Evolutionary conservation across 2,113 vertebrate species (phyloP).

Genomic region (Syngnathoides biaculeatus): DNA sequence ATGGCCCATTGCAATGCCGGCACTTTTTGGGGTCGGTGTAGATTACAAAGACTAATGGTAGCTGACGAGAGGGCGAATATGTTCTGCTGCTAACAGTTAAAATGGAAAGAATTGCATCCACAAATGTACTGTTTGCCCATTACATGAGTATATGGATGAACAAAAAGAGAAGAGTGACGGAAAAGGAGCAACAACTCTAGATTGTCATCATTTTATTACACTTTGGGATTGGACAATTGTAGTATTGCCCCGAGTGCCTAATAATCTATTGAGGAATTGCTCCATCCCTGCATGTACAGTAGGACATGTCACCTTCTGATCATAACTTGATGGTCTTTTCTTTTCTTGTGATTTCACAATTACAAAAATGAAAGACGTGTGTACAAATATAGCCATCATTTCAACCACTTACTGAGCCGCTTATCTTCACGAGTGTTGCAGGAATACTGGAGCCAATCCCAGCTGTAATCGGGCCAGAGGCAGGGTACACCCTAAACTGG

Average conservation of each 20-base stretch:
- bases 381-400: no score
- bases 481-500: no score
- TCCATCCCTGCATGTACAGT: slow-evolving; percentile 37
- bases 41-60: slow-evolving; percentile 72
- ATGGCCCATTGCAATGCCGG: slow-evolving; percentile 64
- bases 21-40: slow-evolving; percentile 67
- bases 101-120: slow-evolving; percentile 56
- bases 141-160: slow-evolving; percentile 59
- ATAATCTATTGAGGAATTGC: slow-evolving; percentile 26
- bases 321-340: slow-evolving; percentile 37
- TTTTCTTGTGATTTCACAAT: slow-evolving; percentile 30
- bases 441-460: no score
- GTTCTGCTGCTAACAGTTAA: slow-evolving; percentile 67
- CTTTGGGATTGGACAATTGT: neutral
- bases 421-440: no score
- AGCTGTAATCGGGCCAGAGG: no score
- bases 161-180: slow-evolving; percentile 33
- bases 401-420: no score
- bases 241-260: neutral
- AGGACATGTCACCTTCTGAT: slow-evolving; percentile 21
- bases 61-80: slow-evolving; percentile 73
- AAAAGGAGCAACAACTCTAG: neutral
- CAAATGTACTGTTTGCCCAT: slow-evolving; percentile 58
- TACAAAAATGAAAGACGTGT: slow-evolving; percentile 9
- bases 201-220: neutral